Percentiles rank a stretch among this genome's conserved stretches.
These are phyloP conservation scores for Mastigias papua DNA, from an alignment of 30 jellyfish, hydroid and myxozoan genomes.

Conservation along the genomic window DNA sequence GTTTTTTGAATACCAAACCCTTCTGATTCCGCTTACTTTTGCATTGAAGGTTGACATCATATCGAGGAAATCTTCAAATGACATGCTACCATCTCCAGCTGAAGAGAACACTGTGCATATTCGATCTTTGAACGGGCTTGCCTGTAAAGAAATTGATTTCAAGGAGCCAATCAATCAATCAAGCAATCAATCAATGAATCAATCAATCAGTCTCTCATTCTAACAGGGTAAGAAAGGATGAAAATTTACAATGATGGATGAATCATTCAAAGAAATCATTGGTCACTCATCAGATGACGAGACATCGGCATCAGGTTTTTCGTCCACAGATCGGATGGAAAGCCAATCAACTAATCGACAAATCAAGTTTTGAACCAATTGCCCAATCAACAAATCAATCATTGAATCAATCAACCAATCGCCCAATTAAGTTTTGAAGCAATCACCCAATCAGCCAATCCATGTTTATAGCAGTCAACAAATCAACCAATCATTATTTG, in stretches of 20 bases:
- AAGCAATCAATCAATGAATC: neutral
- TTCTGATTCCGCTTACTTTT: constrained; percentile 65
- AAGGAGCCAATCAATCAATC: neutral
- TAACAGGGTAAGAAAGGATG: neutral
- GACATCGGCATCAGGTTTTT: too few relatives aligned
- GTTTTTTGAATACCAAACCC: too few relatives aligned
- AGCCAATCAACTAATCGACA: neutral
- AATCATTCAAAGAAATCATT: neutral
- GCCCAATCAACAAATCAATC: neutral
- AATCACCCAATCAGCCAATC: neutral
- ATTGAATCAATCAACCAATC: too few relatives aligned
- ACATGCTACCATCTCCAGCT: constrained; percentile 86
- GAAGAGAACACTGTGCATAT: constrained; percentile 93
- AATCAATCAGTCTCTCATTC: neutral
- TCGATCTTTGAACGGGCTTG: constrained; percentile 94
- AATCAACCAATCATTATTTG: neutral
- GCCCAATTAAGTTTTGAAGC: too few relatives aligned
- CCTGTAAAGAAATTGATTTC: constrained; percentile 40
- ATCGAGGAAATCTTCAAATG: constrained; percentile 97
- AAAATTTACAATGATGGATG: neutral
- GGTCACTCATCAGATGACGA: neutral
- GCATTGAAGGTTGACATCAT: constrained; percentile 98
- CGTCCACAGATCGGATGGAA: too few relatives aligned
- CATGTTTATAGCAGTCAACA: neutral
- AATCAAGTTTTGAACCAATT: neutral